phyloP scores from a whole-genome alignment of 2,888 invertebrate genomes.

The Melieria omissa region DNA sequence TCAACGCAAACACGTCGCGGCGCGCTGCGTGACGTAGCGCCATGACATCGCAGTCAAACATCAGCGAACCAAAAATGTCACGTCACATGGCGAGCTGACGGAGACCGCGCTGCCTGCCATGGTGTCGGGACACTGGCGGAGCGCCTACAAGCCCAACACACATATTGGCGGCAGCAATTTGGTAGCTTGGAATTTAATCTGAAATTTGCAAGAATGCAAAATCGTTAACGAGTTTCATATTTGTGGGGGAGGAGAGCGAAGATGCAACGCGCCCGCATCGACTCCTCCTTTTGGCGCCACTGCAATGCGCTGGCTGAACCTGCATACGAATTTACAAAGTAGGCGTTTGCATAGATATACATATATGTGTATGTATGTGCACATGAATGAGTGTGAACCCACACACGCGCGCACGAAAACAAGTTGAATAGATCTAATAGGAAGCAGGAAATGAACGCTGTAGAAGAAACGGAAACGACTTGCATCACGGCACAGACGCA shows the following conservation, averaged over 20 bases:
- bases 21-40: slow-evolving; percentile 55
- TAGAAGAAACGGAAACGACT: slow-evolving; percentile 27
- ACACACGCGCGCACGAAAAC: too few relatives aligned
- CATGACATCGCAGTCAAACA: slow-evolving; percentile 55
- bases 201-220: too few relatives aligned
- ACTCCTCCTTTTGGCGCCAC: too few relatives aligned
- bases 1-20: slow-evolving; percentile 41
- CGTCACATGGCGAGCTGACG: slow-evolving; percentile 36
- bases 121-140: background rate
- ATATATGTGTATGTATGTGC: background rate
- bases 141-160: background rate
- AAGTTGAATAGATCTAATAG: background rate
- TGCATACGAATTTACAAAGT: too few relatives aligned
- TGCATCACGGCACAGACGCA: slow-evolving; percentile 12
- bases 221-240: too few relatives aligned
- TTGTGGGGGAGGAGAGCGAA: too few relatives aligned
- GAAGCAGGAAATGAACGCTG: slow-evolving; percentile 29
- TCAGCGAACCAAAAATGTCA: slow-evolving; percentile 49
- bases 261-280: too few relatives aligned
- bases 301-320: too few relatives aligned
- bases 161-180: background rate
- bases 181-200: background rate
- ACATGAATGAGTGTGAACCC: background rate
- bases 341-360: background rate
- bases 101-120: background rate